These are phyloP conservation scores for Neomonachus schauinslandi DNA, from an alignment of 2,113 vertebrate species.

Conservation along the genomic window DNA sequence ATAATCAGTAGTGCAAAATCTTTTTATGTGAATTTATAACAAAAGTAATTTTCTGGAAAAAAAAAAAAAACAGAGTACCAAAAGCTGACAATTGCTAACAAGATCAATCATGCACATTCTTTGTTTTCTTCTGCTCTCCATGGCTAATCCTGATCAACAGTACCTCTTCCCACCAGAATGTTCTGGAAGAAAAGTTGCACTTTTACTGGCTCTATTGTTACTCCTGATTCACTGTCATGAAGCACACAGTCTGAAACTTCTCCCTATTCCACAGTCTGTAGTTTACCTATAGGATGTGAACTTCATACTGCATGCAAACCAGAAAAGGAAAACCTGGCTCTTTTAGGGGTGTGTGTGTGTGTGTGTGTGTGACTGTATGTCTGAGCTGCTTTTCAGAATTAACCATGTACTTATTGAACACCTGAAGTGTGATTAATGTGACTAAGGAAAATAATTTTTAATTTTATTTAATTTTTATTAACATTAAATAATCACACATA, in stretches of 20 bases:
- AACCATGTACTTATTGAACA: not conserved
- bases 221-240: not conserved
- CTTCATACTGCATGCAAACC: not conserved
- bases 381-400: not conserved
- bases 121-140: not conserved
- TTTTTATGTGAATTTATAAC: not conserved
- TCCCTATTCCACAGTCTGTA: not conserved
- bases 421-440: not conserved
- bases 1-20: not conserved
- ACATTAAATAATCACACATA: not conserved
- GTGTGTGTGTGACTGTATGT: fast-evolving
- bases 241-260: not conserved
- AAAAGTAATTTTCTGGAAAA: not conserved
- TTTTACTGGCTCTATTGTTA: not conserved
- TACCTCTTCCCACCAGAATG: not conserved
- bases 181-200: not conserved
- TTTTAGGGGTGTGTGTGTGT: not conserved
- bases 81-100: not conserved
- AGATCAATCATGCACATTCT: not conserved
- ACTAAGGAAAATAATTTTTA: not conserved
- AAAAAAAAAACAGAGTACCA: not conserved
- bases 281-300: not conserved
- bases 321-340: not conserved
- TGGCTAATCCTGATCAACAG: not conserved
- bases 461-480: not conserved